These are phyloP conservation scores for Recurvirostra avosetta DNA, from an alignment of 2,113 vertebrate species.

Conservation along the genomic window DNA sequence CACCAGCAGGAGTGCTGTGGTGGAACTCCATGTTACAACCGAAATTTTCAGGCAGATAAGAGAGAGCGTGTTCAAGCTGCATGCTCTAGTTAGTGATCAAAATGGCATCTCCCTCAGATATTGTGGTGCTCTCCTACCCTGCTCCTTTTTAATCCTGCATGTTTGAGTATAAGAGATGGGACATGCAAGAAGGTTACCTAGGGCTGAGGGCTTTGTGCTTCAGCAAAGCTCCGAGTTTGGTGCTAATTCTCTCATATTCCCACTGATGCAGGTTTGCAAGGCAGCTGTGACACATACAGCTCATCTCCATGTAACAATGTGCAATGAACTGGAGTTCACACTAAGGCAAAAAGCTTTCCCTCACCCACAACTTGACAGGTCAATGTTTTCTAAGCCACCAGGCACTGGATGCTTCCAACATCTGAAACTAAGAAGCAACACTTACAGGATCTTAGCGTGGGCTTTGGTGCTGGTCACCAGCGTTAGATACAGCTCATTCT, in stretches of 20 bases:
- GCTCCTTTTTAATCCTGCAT: background rate
- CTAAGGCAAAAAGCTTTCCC: background rate
- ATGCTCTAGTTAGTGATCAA: background rate
- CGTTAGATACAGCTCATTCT: conserved; percentile 87
- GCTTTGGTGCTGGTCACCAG: conserved; percentile 89
- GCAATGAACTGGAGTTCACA: background rate
- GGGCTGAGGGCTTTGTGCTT: background rate
- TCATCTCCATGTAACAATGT: background rate
- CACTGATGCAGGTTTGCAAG: background rate
- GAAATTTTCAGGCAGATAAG: background rate
- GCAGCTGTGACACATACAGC: background rate
- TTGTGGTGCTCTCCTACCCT: background rate
- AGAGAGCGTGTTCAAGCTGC: background rate
- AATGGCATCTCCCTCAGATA: background rate
- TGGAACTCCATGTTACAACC: background rate
- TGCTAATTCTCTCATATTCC: background rate
- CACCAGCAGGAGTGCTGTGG: background rate
- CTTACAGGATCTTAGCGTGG: conserved; percentile 88
- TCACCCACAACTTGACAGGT: background rate
- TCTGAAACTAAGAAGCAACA: background rate
- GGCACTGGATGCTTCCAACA: background rate
- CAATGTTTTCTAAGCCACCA: background rate
- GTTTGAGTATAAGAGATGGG: background rate
- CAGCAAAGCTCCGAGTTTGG: background rate
- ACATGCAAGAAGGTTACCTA: background rate